Evolutionary conservation across 2,888 invertebrate species (phyloP), one percentile per base, ranked within the genome.

Genomic region (Rotaria socialis): DNA sequence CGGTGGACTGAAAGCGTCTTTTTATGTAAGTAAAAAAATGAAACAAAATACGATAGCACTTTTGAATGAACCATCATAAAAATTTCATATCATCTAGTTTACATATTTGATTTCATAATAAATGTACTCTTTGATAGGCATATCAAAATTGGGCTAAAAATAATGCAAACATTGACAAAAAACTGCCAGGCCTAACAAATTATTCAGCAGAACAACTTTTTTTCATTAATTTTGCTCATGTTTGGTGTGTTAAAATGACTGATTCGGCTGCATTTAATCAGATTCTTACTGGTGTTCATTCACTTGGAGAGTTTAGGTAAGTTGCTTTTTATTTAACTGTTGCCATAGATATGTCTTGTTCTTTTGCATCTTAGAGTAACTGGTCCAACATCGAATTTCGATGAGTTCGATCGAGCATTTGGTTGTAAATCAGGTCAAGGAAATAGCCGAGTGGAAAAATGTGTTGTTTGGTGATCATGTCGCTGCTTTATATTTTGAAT

Each of bases 141-240:
- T 74, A 90, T 67, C n/a, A 16, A 47, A 58, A 74, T 41, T 86
- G 85, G 85, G 55, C 80, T 7, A 74, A 52, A 58, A 85, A 74
- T n/a, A 85, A 85, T n/a, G 74, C 50, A 24, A 85, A 56, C 27
- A 27, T 35, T 35, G 86, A 86, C n/a, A 27, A n/a, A 14, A 35
- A 55, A 24, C 41, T 86, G 56, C 86, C 86, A 1, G 86, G 86
- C 27, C 55, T 86, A 27, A 16, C 16, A 22, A 19, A 52, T 27
- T 86, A 85, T 41, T 84, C 89, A 2, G 90, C 90, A 85, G 90
- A 92, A 80, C 92, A 92, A 88, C 89, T 92, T 50, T 91, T 92
- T 89, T 92, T 92, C 89, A 88, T 92, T 47, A 91, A 90, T 88
- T 92, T 94, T 0, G 94, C 94, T 86, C 92, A 94, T 89, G 90